Base-by-base conservation (phyloP, 2,888 invertebrate genomes). In the Harpalus rubripes region DNA sequence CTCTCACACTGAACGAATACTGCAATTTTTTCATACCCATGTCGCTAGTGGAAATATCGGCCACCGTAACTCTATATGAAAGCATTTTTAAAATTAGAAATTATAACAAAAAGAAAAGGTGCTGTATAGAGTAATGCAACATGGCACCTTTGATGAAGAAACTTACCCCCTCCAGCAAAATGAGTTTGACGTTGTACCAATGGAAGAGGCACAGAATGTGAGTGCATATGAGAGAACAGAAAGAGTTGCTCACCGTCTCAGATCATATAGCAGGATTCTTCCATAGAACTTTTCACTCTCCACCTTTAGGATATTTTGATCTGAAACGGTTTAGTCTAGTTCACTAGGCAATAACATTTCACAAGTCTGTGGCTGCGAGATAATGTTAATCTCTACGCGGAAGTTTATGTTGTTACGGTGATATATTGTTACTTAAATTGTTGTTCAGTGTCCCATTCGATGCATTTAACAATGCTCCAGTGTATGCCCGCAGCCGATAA, bases 231-330 rank as follows among this genome's bases (percentile, higher is more conserved):
- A 52, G 6, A 12, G 44, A 52, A 12, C 44, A 32, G 32, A 12
- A 52, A 12, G 44, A 52, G 12, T 12, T 52, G 2, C 10, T 52
- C 10, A 52, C 44, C 8, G 44, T 52, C 44, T 12, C 44, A 52
- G 44, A 52, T 8, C 44, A 52, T 52, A 52, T 52, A 12, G 44
- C 4, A 12, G 10, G 12, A 52, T 52, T 52, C 44, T 52, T 52
- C 2, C 10, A 52, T 52, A 32, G 5, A 32, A 32, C 6, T 32
- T 32, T 5, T 32, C 32, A 32, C 32, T 32, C 32, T 32, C 32
- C 85, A 86, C 85, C 86, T 86, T 79, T 86, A 85, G 85, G 84
- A 86, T 85, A 86, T 86, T 86, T 85, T 85, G 84, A 86, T 86
- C 86, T 81, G 85, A 86, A 86, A 85, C 83, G 84, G 86, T 85